These are phyloP conservation scores for Cnemophilus loriae DNA, from an alignment of 2,113 vertebrate genomes.

Conservation along the genomic window DNA sequence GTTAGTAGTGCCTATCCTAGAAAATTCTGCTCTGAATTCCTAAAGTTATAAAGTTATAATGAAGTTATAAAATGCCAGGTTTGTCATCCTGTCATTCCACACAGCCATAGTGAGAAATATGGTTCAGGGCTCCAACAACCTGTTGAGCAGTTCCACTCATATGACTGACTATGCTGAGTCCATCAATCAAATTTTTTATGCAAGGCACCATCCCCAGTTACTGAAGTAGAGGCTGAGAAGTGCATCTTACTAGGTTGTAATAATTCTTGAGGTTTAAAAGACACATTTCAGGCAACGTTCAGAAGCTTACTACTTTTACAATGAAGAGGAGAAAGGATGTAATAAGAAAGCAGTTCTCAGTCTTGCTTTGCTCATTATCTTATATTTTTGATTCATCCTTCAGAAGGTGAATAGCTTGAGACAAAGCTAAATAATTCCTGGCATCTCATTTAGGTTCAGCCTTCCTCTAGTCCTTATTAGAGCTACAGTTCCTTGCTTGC, in stretches of 20 bases:
- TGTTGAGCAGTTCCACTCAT: neutral
- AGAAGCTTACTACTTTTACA: neutral
- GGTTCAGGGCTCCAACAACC: neutral
- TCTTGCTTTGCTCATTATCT: neutral
- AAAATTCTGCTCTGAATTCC: neutral
- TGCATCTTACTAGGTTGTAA: neutral
- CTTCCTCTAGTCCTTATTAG: conserved; percentile 11
- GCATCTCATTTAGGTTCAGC: neutral
- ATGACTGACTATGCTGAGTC: neutral
- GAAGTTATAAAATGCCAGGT: neutral
- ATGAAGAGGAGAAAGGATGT: neutral
- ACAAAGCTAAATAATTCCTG: conserved; percentile 37
- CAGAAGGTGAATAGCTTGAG: neutral
- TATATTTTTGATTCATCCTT: neutral
- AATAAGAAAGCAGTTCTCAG: neutral
- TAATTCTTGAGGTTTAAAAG: neutral
- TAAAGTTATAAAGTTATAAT: neutral
- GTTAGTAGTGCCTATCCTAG: neutral
- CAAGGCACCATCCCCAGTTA: neutral
- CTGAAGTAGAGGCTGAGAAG: neutral
- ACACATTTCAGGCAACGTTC: neutral
- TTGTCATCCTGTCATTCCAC: neutral
- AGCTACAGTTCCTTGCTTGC: neutral
- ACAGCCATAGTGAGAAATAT: fast-evolving
- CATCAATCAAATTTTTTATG: neutral